Conservation (phyloP, 2,797 vertebrate species). For the Emydoidea blandingii region DNA sequence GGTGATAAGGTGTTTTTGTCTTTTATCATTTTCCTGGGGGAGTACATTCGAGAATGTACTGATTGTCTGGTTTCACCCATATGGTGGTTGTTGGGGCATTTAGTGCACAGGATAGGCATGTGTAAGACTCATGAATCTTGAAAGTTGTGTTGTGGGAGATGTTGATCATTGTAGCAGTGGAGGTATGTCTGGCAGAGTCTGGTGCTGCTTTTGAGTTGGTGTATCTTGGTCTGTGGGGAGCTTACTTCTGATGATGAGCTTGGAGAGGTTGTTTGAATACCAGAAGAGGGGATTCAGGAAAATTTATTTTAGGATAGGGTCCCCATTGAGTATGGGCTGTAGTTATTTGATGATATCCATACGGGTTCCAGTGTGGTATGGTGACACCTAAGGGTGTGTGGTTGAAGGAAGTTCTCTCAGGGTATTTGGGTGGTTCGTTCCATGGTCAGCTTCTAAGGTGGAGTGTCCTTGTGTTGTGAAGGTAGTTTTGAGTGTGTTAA, state of each 20-base stretch:
- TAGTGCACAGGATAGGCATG: not conserved
- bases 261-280: not conserved
- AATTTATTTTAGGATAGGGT: not conserved
- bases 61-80: no score
- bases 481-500: no score
- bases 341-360: no score
- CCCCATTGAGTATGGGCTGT: not conserved
- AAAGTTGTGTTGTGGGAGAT: not conserved
- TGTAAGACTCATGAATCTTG: not conserved
- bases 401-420: no score
- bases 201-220: not conserved
- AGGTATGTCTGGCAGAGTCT: not conserved
- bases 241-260: not conserved
- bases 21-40: no score
- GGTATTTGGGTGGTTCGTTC: no score
- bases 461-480: no score
- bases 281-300: not conserved
- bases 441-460: no score
- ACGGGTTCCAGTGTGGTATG: no score
- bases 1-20: no score
- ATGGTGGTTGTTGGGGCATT: not conserved
- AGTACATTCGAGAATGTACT: no score
- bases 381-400: no score
- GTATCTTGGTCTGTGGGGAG: not conserved
- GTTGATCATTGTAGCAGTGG: not conserved